These are phyloP conservation scores for Oithona nana DNA, from an alignment of 2,888 invertebrate species.

Conservation along the genomic window DNA sequence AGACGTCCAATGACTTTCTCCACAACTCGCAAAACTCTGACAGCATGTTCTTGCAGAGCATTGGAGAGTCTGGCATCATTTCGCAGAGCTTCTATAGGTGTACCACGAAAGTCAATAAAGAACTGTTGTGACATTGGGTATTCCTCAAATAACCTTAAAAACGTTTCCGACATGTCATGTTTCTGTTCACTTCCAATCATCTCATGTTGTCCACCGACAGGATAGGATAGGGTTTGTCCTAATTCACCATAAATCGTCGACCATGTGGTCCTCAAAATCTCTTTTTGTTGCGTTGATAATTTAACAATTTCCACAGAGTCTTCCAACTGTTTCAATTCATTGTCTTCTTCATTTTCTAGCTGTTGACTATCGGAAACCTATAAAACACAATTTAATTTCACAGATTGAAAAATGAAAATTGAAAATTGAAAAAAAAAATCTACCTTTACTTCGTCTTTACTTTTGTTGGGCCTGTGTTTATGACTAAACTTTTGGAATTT, in stretches of 20 bases:
- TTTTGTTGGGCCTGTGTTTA: no score
- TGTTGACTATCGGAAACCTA: no score
- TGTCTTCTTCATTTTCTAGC: no score
- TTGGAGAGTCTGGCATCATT: neutral
- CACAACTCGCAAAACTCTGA: conserved; percentile 10
- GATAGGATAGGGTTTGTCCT: neutral
- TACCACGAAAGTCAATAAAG: neutral
- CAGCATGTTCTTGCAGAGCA: conserved; percentile 1
- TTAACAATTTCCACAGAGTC: conserved; percentile 22
- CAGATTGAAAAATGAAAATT: no score
- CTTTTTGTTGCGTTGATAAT: neutral
- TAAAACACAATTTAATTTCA: no score
- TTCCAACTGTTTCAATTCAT: no score
- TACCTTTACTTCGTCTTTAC: no score
- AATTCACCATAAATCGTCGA: neutral
- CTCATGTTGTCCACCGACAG: neutral
- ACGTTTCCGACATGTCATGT: neutral
- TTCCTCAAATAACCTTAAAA: conserved; percentile 3
- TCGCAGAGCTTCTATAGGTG: neutral
- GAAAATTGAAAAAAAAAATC: no score
- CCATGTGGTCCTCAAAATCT: neutral
- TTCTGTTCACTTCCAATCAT: neutral
- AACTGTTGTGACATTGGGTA: conserved; percentile 5
- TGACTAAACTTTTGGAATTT: no score
- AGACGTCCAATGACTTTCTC: conserved; percentile 5